Evolutionary conservation across 2,888 invertebrate genomes (phyloP).

Genomic region (Drosophila phalerata): DNA sequence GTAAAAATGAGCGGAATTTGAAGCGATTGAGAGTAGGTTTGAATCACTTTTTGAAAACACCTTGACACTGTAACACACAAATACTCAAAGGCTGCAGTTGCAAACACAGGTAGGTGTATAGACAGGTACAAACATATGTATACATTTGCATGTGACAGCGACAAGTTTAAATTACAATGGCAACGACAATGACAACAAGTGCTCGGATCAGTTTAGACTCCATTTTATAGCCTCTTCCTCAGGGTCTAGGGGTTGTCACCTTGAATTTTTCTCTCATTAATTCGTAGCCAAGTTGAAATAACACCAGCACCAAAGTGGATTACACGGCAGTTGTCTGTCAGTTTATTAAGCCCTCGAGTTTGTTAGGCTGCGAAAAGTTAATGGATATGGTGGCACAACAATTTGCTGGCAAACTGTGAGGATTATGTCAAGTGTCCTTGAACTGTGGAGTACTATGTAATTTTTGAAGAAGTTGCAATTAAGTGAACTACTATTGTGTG

Average conservation of each 20-base stretch:
- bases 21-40: conserved; percentile 32
- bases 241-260: conserved; percentile 55
- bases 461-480: conserved; percentile 4
- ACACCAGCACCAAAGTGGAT: conserved; percentile 35
- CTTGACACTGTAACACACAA: conserved; percentile 74
- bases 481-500: conserved; percentile 4
- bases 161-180: conserved; percentile 41
- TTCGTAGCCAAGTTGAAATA: conserved; percentile 24
- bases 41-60: conserved; percentile 45
- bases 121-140: conserved; percentile 23
- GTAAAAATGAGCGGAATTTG: conserved; percentile 37
- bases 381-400: conserved; percentile 24
- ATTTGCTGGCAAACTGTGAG: conserved; percentile 20
- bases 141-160: conserved; percentile 32
- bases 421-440: conserved; percentile 30
- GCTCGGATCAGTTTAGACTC: background rate
- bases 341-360: conserved; percentile 27
- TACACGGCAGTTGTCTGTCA: conserved; percentile 27
- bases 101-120: conserved; percentile 28
- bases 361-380: conserved; percentile 37
- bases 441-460: conserved; percentile 3
- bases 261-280: conserved; percentile 39
- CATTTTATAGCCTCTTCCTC: conserved; percentile 8
- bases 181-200: conserved; percentile 22
- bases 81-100: conserved; percentile 11